A percentile compares a stretch with the other conserved stretches of the same genome.
Evolutionary conservation across 2,888 invertebrate genomes (phyloP).

Genomic region (Latrodectus hesperus): DNA sequence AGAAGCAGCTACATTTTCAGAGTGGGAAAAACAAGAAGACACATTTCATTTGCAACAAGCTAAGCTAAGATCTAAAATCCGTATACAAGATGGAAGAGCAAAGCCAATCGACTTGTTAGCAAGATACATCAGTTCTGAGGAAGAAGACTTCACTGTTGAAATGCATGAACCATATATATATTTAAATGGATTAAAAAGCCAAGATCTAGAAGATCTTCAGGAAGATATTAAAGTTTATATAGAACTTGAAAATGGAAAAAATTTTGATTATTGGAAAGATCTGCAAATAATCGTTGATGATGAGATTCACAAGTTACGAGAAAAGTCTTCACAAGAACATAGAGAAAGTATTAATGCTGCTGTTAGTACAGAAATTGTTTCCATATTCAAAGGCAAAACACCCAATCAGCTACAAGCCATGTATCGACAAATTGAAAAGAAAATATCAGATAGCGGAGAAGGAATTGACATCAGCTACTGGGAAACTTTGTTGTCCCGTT

Average conservation of each 20-base stretch:
- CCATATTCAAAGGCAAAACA: slow-evolving; percentile 94
- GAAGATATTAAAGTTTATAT: slow-evolving; percentile 97
- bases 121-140: slow-evolving; percentile 89
- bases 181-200: slow-evolving; percentile 87
- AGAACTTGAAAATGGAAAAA: slow-evolving; percentile 90
- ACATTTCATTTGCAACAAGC: slow-evolving; percentile 97
- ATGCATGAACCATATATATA: slow-evolving; percentile 99
- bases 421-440: slow-evolving; percentile 88
- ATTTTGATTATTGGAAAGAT: slow-evolving; percentile 95
- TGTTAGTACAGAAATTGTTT: slow-evolving; percentile 90
- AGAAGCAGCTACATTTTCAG: slow-evolving; percentile 91
- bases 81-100: slow-evolving; percentile 96
- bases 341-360: slow-evolving; percentile 91
- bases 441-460: slow-evolving; percentile 87
- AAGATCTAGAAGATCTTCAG: slow-evolving; percentile 94
- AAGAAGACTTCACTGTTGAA: slow-evolving; percentile 80
- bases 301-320: slow-evolving; percentile 89
- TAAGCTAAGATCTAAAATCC: slow-evolving; percentile 90
- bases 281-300: slow-evolving; percentile 95
- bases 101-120: slow-evolving; percentile 98
- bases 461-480: slow-evolving; percentile 97
- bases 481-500: slow-evolving; percentile 95
- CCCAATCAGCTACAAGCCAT: slow-evolving; percentile 88
- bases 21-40: slow-evolving; percentile 97
- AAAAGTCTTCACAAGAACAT: slow-evolving; percentile 77